Conservation (phyloP, 2,888 invertebrate species). For the Drosophila aldrichi region DNA sequence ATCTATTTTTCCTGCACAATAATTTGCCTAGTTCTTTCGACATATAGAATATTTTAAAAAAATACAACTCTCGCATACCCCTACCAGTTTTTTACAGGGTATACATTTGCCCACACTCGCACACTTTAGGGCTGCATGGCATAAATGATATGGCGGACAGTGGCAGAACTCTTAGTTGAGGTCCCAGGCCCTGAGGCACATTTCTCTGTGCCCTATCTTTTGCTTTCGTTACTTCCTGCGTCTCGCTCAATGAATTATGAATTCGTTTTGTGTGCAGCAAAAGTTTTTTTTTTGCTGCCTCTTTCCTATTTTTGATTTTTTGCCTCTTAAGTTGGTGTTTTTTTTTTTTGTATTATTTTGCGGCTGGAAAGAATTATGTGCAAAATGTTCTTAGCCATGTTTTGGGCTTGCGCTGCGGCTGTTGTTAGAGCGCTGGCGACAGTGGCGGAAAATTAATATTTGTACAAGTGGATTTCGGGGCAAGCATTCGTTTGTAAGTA, state of each 20-base stretch:
- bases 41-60: background rate
- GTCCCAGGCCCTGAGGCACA: slow-evolving; percentile 25
- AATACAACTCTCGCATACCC: background rate
- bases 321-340: slow-evolving; percentile 35
- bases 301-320: slow-evolving; percentile 5
- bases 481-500: background rate
- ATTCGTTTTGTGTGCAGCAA: slow-evolving; percentile 66
- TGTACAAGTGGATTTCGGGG: slow-evolving; percentile 69
- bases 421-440: slow-evolving; percentile 45
- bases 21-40: background rate
- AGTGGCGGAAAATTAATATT: slow-evolving; percentile 75
- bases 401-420: slow-evolving; percentile 28
- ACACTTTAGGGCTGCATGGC: slow-evolving; percentile 40
- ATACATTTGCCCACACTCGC: background rate
- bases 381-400: slow-evolving; percentile 73
- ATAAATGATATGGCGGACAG: slow-evolving; percentile 58
- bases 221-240: slow-evolving; percentile 16
- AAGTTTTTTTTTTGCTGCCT: slow-evolving; percentile 28
- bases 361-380: slow-evolving; percentile 73
- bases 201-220: slow-evolving; percentile 11
- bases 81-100: slow-evolving; percentile 17
- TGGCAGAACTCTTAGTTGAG: slow-evolving; percentile 28
- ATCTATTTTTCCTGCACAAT: no score
- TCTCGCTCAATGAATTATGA: slow-evolving; percentile 72
- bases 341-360: slow-evolving; percentile 55